Evolutionary conservation across 2,888 invertebrate genomes (phyloP), one percentile per base, ranked within the genome.

Genomic region (Silvanus unidentatus): DNA sequence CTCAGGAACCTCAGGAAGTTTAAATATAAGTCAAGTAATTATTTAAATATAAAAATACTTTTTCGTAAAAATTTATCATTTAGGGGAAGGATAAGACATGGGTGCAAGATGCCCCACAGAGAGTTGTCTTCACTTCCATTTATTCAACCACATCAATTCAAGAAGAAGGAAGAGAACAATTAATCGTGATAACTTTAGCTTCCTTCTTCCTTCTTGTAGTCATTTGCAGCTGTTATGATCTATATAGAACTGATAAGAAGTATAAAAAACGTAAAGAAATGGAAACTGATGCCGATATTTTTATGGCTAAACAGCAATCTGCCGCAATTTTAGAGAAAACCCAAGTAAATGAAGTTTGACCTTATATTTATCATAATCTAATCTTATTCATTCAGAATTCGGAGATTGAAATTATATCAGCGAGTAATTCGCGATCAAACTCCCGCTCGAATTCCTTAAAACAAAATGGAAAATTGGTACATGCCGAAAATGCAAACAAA

Each of bases 91-190:
- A 88, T 56, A 84, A 82, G 60, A 83, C 84, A 0, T 91, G 90
- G 90, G 86, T 86, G 2, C 87, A 87, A 68, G 89, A 90, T 63
- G 86, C 89, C 1, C 90, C 90, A 0, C 82, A 82, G 29, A 77
- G 86, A 41, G 78, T 84, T 9, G 78, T 84, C 0, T 90, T 89
- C 66, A 83, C 84, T 58, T 85, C 88, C 1, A 74, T 82, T 28
- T 84, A 86, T 66, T 81, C 84, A 28, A 81, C 84, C 53, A 80
- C 82, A 10, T 84, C 86, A 11, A 77, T 82, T 29, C 84, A 88
- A 65, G 89, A 90, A 68, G 88, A 89, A 60, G 84, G 84, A 44
- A 84, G 85, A 2, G 77, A 75, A 1, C 84, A 86, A 73, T 84
- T 89, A 56, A 79, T 91, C 46, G 89, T 92, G 62, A 83, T 91